Evolutionary conservation across 2,888 invertebrate species (phyloP).

Genomic region (Cordilura impudica): DNA sequence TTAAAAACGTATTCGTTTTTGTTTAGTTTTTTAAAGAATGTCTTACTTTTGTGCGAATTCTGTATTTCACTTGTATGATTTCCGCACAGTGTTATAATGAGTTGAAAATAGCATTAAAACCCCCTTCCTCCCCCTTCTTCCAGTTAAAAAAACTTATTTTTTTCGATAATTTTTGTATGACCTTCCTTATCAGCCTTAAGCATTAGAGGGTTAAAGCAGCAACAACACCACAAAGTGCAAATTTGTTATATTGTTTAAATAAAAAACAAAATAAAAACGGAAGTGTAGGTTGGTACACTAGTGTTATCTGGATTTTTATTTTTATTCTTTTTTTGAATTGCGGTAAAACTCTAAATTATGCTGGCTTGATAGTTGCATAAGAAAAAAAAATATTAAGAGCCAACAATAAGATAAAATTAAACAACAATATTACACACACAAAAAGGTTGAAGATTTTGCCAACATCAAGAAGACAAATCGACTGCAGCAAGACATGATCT

Average conservation of each 20-base stretch:
- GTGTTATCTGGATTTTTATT: slow-evolving; percentile 13
- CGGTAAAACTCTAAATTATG: background rate
- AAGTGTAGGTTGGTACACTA: slow-evolving; percentile 10
- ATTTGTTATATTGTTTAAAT: background rate
- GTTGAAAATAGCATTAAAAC: too few relatives aligned
- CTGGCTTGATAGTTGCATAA: background rate
- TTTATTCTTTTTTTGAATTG: background rate
- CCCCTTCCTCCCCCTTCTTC: too few relatives aligned
- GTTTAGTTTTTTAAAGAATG: too few relatives aligned
- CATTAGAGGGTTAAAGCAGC: background rate
- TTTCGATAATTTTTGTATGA: background rate
- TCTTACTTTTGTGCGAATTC: too few relatives aligned
- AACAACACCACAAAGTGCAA: slow-evolving; percentile 13
- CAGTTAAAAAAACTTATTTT: background rate
- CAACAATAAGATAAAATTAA: slow-evolving; percentile 33
- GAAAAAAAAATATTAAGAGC: background rate
- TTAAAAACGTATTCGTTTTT: too few relatives aligned
- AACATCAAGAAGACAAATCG: slow-evolving; percentile 37
- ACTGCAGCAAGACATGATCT: slow-evolving; percentile 26
- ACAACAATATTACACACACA: slow-evolving; percentile 9
- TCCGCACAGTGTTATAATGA: too few relatives aligned
- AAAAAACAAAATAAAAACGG: slow-evolving; percentile 6
- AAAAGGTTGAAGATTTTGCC: slow-evolving; percentile 17
- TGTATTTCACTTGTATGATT: too few relatives aligned
- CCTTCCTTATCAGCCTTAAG: background rate